Evolutionary conservation across 2,797 vertebrate genomes (phyloP).

Genomic region (Sarcophilus harrisii): DNA sequence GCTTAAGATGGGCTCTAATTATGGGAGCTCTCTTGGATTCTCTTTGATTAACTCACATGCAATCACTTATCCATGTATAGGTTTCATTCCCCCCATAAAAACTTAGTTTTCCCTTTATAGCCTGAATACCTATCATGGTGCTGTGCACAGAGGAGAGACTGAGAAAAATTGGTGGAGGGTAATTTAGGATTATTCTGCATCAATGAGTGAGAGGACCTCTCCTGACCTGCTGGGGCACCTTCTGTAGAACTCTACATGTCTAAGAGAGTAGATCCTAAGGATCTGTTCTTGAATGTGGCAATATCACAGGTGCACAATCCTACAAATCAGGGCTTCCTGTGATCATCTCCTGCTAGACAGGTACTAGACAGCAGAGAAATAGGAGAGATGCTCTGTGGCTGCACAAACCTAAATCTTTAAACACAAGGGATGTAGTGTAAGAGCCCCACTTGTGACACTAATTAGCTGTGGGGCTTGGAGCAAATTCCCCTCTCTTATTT

Average conservation of each 20-base stretch:
- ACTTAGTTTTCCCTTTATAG: neutral
- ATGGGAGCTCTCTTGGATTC: neutral
- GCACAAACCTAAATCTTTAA: no score
- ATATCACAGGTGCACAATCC: neutral
- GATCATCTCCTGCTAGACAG: neutral
- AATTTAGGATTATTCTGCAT: neutral
- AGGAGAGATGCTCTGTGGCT: neutral
- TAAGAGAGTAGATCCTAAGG: rapidly evolving
- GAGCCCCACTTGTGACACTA: no score
- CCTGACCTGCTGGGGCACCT: neutral
- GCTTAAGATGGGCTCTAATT: neutral
- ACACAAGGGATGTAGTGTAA: neutral
- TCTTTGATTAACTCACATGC: neutral
- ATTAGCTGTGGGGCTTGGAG: neutral
- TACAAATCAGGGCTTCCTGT: no score
- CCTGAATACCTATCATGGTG: neutral
- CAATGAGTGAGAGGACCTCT: neutral
- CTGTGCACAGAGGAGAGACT: neutral
- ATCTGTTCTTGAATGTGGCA: neutral
- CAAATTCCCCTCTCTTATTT: neutral
- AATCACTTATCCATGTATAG: neutral
- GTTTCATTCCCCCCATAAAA: neutral
- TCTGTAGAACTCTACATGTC: neutral
- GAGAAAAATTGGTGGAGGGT: neutral
- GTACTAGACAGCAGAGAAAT: neutral